Evolutionary conservation across 2,797 vertebrate genomes (phyloP), one percentile per base, ranked within the genome.

Genomic region (Pteropus rufus): DNA sequence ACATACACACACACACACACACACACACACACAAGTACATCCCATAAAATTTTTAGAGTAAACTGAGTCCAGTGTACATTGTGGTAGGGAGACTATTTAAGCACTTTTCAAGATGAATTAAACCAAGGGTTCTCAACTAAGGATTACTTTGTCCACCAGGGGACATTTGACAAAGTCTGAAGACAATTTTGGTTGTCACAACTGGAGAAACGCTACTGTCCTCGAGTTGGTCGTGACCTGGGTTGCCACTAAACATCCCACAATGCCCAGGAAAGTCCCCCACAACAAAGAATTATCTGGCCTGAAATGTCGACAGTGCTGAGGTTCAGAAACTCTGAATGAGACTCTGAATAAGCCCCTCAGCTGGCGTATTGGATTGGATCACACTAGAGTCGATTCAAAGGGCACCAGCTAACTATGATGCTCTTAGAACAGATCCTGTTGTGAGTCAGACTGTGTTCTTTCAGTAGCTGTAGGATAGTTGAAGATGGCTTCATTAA

Each of bases 381-480:
- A 12, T 65, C 15, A 1, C 8, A 18, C 16, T 0, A 1, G 29
- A 39, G 75, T 46, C 8, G 15, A 8, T 26, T 70, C 26, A 29
- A 44, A 93, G 39, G 36, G 11, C 19, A 19, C 15, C 54, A 54
- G 29, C 39, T 49, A 44, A n/a, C 36, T 4, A 2, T 4, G 14
- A 3, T 2, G 8, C 34, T 52, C n/a, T 24, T 12, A 52, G 19
- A 54, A 52, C 21, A 70, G 39, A 60, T 77, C 31, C 56, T 6
- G 2, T 21, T 24, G 46, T 2, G 39, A 80, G 58, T 9, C 34
- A 70, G 39, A 15, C n/a, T 69, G 64, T 24, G 44, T 9, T 58
- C 56, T 77, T 72, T 7, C 1, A 2, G 26, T 7, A 19, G 24
- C 49, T 23, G 16, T 8, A 3, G 3, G 0, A 1, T 8, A 31